Base-by-base conservation (phyloP, 2,888 invertebrate species). In the Priocnemis perturbator region DNA sequence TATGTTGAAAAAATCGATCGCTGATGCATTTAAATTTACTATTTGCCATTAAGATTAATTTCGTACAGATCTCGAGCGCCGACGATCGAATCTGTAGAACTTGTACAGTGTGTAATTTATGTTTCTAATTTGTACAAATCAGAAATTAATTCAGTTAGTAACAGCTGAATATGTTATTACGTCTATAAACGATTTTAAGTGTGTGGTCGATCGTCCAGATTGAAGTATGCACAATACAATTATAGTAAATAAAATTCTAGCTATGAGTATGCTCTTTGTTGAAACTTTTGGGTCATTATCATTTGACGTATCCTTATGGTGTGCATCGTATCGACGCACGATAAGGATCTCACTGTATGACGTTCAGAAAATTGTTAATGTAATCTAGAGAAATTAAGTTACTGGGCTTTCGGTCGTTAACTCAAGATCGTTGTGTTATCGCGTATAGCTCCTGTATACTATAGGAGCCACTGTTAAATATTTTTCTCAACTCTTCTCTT, bases 391-490 rank as follows among this genome's bases (percentile, higher is more conserved):
- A 17, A 56, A 57, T 19, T 50, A 50, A 3, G 14, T 50, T 50
- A 67, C 67, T 67, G 67, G 73, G 71, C 75, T 77, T 61, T 80
- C 59, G 73, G 62, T 75, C 68, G 69, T 64, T 70, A 69, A 70
- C 71, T 74, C 68, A 63, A 75, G 64, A 74, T 82, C 73, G 58
- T 81, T 63, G 64, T 73, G 67, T 76, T 74, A 69, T 77, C 57
- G 45, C 67, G 60, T 76, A 69, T 47, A 62, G 78, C 67, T 74
- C 75, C 73, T 69, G 67, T 67, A 26, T 58, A 53, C 48, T 44
- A 67, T 48, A 52, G 53, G 69, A 76, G 71, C 77, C 63, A 75
- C 74, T 79, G 81, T 82, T 82, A 77, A 78, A 81, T 84, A 81
- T 75, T 79, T 79, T 80, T 82, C 73, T 72, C 76, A 78, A 64